A percentile compares a stretch with the other conserved stretches of the same genome.
Evolutionary conservation across 1,140 invertebrate species (phyloP).

Genomic region (Lutraria rhynchaena): DNA sequence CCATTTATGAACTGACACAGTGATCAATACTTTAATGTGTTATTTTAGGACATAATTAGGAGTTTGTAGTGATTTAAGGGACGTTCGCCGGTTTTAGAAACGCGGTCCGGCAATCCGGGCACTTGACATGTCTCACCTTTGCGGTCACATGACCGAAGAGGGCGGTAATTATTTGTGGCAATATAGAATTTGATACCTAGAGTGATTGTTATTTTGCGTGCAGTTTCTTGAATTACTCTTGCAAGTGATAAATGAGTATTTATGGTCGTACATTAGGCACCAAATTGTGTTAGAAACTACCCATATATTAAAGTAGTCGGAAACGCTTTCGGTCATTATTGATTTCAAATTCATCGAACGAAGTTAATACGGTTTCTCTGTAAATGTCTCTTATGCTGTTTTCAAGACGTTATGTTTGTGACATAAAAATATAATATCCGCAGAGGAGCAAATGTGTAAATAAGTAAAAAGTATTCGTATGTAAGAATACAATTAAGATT

Average conservation of each 20-base stretch:
- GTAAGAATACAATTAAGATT: too few relatives aligned
- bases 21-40: slow-evolving; percentile 56
- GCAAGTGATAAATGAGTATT: slow-evolving; percentile 51
- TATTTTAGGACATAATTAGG: slow-evolving; percentile 61
- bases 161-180: slow-evolving; percentile 25
- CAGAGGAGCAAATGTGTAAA: too few relatives aligned
- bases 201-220: slow-evolving; percentile 51
- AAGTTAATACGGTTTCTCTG: too few relatives aligned
- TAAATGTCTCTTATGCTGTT: too few relatives aligned
- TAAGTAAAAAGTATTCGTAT: too few relatives aligned
- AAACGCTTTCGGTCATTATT: too few relatives aligned
- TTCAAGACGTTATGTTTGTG: too few relatives aligned
- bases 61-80: slow-evolving; percentile 21
- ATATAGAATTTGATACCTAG: slow-evolving; percentile 15
- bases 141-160: slow-evolving; percentile 36
- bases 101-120: slow-evolving; percentile 7
- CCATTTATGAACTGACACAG: slow-evolving; percentile 5
- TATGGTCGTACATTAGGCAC: slow-evolving; percentile 10
- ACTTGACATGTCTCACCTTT: slow-evolving; percentile 53
- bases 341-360: too few relatives aligned
- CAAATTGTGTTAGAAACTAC: slow-evolving; percentile 7
- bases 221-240: background rate
- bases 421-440: too few relatives aligned
- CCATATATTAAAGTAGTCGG: too few relatives aligned
- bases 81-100: slow-evolving; percentile 30